Evolutionary conservation across 2,113 vertebrate species (phyloP), one percentile per base, ranked within the genome.

Genomic region (Sardina pilchardus): DNA sequence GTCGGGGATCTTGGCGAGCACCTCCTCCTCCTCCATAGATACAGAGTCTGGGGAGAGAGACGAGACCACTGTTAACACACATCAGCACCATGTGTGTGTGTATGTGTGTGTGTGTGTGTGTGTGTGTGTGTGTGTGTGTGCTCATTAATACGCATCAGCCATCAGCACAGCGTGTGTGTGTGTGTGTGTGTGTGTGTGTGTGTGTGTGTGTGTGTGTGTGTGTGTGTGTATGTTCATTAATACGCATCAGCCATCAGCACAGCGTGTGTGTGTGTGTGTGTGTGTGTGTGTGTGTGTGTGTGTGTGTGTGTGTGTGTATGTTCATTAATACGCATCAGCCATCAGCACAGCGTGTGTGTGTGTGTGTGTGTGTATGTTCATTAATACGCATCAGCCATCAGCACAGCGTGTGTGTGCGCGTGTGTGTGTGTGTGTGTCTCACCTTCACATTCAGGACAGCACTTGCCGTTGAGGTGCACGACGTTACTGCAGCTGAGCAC

Each of bases 371-470:
- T 45, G 44, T 45, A 6, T 45, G 44, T 45, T 7, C 7, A 7
- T 44, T 44, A 44, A 44, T 7, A 44, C 43, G n/a, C n/a, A n/a
- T n/a, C n/a, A n/a, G n/a, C n/a, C 8, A 44, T 71, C 36, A 53
- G 36, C 80, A 71, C 43, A 75, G 53, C 30, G 42, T 67, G 42
- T 67, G 44, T 45, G 83, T 84, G 80, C 82, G 56, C 75, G 83
- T 75, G 43, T 45, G 78, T 21, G 30, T 81, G 78, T 71, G 50
- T 75, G 17, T 4, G 16, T 4, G 47, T 36, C 93, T 95, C 89
- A 97, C 97, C 90, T 0, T 86, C 91, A 87, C 97, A 97, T 84
- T 96, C 94, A 0, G 96, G 86, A 3, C 97, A 98, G 91, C 97
- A 98, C 0, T 93, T 89, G 9, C 93, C 94, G 24, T 96, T 95